Evolutionary conservation across 2,797 vertebrate species (phyloP).

Genomic region (Coregonus sp.): DNA sequence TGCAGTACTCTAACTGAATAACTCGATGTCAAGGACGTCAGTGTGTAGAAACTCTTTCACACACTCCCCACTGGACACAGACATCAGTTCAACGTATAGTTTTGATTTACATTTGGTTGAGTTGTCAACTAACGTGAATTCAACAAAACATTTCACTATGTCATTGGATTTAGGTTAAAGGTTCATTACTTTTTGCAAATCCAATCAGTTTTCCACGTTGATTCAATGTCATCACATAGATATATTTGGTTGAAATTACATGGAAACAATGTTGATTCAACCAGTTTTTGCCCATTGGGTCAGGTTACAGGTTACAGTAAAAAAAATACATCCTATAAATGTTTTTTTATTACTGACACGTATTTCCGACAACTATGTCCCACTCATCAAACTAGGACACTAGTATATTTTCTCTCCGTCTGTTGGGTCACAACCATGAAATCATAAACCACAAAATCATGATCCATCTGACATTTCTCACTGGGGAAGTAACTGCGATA

Average conservation of each 20-base stretch:
- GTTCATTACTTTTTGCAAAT: no score
- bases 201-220: no score
- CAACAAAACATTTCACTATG: no score
- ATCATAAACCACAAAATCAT: conserved; percentile 72
- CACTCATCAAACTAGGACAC: conserved; percentile 69
- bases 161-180: no score
- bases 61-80: no score
- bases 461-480: conserved; percentile 71
- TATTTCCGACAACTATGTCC: conserved; percentile 60
- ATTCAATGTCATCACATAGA: no score
- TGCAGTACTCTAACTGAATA: background rate
- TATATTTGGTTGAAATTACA: no score
- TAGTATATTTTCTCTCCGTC: conserved; percentile 40
- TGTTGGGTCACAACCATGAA: conserved; percentile 56
- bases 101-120: background rate
- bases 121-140: no score
- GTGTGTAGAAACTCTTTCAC: background rate
- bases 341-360: conserved; percentile 29
- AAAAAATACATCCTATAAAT: background rate
- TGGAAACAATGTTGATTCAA: no score
- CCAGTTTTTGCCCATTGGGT: no score
- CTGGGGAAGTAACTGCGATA: conserved; percentile 61
- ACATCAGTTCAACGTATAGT: background rate
- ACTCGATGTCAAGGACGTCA: background rate
- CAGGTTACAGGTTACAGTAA: background rate